Base-by-base conservation (phyloP, 2,888 invertebrate genomes). In the Archips crataeganus region DNA sequence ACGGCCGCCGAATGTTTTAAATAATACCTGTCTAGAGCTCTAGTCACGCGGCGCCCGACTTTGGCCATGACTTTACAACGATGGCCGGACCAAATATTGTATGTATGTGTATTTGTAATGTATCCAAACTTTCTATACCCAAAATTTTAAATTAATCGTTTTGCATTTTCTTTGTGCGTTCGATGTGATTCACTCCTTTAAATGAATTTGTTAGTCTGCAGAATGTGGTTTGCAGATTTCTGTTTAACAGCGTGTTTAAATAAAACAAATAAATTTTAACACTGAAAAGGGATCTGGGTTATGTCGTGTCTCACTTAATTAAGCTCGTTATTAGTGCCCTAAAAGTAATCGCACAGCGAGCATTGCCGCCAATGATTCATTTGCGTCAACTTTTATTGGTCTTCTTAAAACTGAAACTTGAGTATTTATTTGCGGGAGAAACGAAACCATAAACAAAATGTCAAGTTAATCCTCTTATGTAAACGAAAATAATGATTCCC, bases 1-100 rank as follows among this genome's bases (percentile, higher is more conserved):
- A 74, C 73, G 60, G 69, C 80, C 78, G 82, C 79, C 80, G 78
- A 82, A 79, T 81, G 80, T 80, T 84, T 79, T 75, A 85, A 84
- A 85, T 82, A 82, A 84, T 82, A 81, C 80, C 79, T 77, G 78
- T 79, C 78, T 79, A 75, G 78, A 76, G 75, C 76, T 76, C 72
- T 70, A 76, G 79, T 80, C 78, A 80, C 78, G 77, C 77, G 51
- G 71, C 70, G 69, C 67, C 61, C 72, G 69, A 63, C 57, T 23
- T 75, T 79, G 78, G 75, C 82, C 80, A 79, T 81, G 79, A 78
- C 71, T 75, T 73, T 66, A 62, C 42, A 60, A 34, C 54, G 65
- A 51, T 49, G 62, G 51, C 57, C 62, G 57, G 70, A 59, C 69
- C 54, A 74, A 42, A n/a, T 34, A 74, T 71, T 71, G 51, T 23